Percentiles rank a stretch among this genome's conserved stretches.
Conservation (phyloP, 2,888 invertebrate genomes). For the Lingula anatina region DNA sequence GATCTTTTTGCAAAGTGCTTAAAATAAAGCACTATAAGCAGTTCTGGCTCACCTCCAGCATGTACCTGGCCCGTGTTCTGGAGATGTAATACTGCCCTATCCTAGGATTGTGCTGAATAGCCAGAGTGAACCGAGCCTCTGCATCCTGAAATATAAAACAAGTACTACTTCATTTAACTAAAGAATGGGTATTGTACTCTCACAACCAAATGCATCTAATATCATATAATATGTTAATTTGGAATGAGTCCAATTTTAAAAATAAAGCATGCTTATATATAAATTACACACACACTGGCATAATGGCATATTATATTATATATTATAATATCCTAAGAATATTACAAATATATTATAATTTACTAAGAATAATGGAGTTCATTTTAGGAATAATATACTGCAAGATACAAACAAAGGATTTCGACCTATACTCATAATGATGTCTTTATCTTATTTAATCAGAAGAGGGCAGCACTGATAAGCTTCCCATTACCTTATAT, state of each 20-base stretch:
- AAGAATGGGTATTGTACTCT: no score
- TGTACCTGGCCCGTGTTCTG: constrained; percentile 34
- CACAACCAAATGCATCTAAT: neutral
- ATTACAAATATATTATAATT: no score
- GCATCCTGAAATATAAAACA: constrained; percentile 30
- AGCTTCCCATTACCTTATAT: constrained; percentile 35
- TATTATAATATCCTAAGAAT: no score
- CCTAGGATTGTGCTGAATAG: constrained; percentile 39
- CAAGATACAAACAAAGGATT: no score
- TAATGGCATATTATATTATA: no score
- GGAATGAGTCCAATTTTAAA: neutral
- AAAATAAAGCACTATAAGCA: neutral
- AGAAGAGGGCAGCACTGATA: no score
- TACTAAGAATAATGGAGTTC: no score
- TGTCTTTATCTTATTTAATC: no score
- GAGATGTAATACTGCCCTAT: constrained; percentile 44
- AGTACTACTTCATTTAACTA: constrained; percentile 40
- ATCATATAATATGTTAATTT: no score
- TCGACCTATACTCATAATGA: no score
- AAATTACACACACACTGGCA: no score
- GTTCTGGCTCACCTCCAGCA: constrained; percentile 27
- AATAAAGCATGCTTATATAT: neutral
- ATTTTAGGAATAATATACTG: no score
- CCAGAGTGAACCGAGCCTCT: constrained; percentile 35
- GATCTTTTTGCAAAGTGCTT: neutral